phyloP scores from a whole-genome alignment of 1,140 invertebrate genomes.

The Choristoneura fumiferana region DNA sequence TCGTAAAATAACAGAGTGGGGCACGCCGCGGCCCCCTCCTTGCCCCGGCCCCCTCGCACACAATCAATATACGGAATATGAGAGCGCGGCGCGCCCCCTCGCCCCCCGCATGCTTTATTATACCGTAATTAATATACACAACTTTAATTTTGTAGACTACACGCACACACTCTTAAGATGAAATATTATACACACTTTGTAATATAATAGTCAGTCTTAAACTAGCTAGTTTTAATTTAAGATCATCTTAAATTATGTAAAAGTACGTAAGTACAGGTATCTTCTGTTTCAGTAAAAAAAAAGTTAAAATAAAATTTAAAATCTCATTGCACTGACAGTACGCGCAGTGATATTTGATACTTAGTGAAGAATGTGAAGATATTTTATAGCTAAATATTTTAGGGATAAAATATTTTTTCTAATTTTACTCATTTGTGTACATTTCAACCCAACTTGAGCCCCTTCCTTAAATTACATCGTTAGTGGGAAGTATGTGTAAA shows the following conservation, averaged over 20 bases:
- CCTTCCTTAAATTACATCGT: conserved; percentile 57
- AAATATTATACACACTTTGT: conserved; percentile 25
- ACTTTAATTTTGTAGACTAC: conserved; percentile 64
- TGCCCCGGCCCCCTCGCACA: conserved; percentile 73
- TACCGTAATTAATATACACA: conserved; percentile 77
- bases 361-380: too few relatives aligned
- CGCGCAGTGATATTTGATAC: too few relatives aligned
- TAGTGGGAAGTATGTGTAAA: conserved; percentile 52
- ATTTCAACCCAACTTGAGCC: conserved; percentile 48
- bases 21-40: conserved; percentile 75
- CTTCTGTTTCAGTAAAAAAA: background rate
- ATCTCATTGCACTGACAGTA: background rate
- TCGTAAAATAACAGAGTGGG: conserved; percentile 78
- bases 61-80: conserved; percentile 79
- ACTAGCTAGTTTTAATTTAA: background rate
- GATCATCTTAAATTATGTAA: too few relatives aligned
- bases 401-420: background rate
- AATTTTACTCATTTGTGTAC: conserved; percentile 27
- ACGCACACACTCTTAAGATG: conserved; percentile 37
- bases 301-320: background rate
- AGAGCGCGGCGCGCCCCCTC: conserved; percentile 75
- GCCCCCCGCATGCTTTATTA: conserved; percentile 77
- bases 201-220: background rate
- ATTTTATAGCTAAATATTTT: too few relatives aligned
- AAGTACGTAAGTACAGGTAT: background rate